A percentile compares a stretch with the other conserved stretches of the same genome.
Evolutionary conservation across 2,888 invertebrate species (phyloP).

Genomic region (Protophormia terraenovae): DNA sequence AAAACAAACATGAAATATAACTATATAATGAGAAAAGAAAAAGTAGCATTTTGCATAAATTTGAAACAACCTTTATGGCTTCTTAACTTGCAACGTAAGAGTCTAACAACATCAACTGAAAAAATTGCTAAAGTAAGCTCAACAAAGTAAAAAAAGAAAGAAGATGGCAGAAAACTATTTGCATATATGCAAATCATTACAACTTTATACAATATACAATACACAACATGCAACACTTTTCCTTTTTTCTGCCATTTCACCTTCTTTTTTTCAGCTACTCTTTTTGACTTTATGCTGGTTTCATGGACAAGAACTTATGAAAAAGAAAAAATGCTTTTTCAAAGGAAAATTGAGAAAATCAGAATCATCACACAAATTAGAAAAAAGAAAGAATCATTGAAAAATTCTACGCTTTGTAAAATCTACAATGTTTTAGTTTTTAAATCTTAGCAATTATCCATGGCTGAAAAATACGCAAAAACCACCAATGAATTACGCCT

Average conservation of each 20-base stretch:
- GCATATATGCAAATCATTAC: constrained; percentile 63
- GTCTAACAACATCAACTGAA: constrained; percentile 27
- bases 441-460: constrained; percentile 44
- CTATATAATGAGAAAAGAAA: constrained; percentile 49
- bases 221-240: constrained; percentile 63
- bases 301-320: not conserved
- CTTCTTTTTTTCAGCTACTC: not conserved
- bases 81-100: constrained; percentile 59
- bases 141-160: not conserved
- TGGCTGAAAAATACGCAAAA: constrained; percentile 50
- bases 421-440: constrained; percentile 28
- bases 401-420: constrained; percentile 43
- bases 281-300: constrained; percentile 10
- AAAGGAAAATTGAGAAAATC: constrained; percentile 12
- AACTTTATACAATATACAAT: constrained; percentile 41
- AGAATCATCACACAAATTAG: constrained; percentile 18
- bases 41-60: constrained; percentile 65
- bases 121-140: constrained; percentile 42
- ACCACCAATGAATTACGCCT: constrained; percentile 53
- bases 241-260: constrained; percentile 18
- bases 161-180: constrained; percentile 30
- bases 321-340: not conserved
- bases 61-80: constrained; percentile 63
- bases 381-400: not conserved
- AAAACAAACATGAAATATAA: constrained; percentile 12